Conservation (phyloP, 2,797 vertebrate species). For the Oreortyx pictus region DNA sequence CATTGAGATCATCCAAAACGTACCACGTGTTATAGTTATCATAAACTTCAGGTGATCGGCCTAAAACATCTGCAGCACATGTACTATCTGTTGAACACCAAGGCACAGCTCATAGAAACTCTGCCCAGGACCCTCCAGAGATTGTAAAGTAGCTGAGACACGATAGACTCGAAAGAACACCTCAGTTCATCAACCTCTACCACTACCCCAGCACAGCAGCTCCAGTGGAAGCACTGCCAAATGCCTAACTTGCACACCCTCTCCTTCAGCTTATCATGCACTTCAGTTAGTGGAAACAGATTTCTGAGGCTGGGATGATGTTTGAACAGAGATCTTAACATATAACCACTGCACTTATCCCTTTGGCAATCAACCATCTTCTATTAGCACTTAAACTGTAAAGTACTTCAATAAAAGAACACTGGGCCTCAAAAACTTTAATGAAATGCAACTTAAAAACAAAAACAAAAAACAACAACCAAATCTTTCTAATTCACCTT, state of each 20-base stretch:
- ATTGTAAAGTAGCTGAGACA: conserved; percentile 43
- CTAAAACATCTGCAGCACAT: conserved; percentile 57
- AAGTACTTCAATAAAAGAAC: conserved; percentile 51
- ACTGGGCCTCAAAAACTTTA: conserved; percentile 17
- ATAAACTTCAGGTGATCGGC: conserved; percentile 51
- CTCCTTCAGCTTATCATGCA: conserved; percentile 68
- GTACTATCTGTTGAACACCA: conserved; percentile 49
- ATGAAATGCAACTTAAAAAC: conserved; percentile 52
- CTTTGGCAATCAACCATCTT: conserved; percentile 47
- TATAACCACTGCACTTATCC: conserved; percentile 60
- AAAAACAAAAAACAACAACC: not conserved
- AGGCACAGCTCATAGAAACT: conserved; percentile 34
- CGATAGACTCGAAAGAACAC: conserved; percentile 57
- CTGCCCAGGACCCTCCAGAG: conserved; percentile 41
- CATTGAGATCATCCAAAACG: conserved; percentile 41
- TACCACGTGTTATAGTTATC: conserved; percentile 46
- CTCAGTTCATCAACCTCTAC: conserved; percentile 52
- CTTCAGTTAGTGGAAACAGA: conserved; percentile 74
- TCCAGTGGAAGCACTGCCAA: conserved; percentile 61
- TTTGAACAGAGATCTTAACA: conserved; percentile 69
- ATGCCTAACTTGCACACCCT: conserved; percentile 26
- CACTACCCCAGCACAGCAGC: conserved; percentile 33
- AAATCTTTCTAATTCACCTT: not conserved
- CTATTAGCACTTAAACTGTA: conserved; percentile 15
- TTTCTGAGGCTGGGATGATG: conserved; percentile 68